These are phyloP conservation scores for Cirrhinus mrigala DNA, from an alignment of 2,797 vertebrate species.

Conservation along the genomic window DNA sequence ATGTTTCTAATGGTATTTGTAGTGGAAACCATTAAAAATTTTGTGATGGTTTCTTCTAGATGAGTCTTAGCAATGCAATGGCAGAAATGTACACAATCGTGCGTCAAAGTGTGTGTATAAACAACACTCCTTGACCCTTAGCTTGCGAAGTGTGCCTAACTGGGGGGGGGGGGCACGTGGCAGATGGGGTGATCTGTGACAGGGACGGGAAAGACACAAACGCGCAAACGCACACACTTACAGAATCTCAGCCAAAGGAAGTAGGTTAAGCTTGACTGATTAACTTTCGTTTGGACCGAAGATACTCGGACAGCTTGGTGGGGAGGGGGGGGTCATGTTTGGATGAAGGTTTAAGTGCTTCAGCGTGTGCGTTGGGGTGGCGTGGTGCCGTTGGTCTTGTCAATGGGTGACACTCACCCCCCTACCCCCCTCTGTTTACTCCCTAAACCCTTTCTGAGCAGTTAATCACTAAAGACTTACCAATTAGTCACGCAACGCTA, in stretches of 20 bases:
- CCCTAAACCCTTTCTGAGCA: constrained; percentile 53
- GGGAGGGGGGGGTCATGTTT: constrained; percentile 1
- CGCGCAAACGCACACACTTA: constrained; percentile 52
- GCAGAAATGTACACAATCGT: neutral
- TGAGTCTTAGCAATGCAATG: neutral
- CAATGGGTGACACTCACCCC: constrained; percentile 46
- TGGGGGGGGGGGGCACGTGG: constrained; percentile 36
- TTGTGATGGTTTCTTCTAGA: no score
- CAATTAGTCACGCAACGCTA: constrained; percentile 76
- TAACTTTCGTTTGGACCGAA: constrained; percentile 75
- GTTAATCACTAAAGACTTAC: constrained; percentile 64
- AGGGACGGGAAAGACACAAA: neutral
- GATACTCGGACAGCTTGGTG: constrained; percentile 58
- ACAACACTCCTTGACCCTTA: neutral
- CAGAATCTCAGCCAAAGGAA: constrained; percentile 58
- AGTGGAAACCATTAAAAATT: no score
- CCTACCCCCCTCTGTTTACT: constrained; percentile 39
- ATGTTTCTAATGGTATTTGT: no score
- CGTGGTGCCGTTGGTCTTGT: constrained; percentile 63
- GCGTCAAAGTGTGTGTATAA: neutral
- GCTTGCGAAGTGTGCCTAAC: constrained; percentile 10
- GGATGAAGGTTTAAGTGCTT: neutral
- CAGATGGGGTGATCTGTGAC: constrained; percentile 42
- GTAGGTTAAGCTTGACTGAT: constrained; percentile 78
- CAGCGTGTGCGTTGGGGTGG: constrained; percentile 34